phyloP scores from a whole-genome alignment of 2,113 vertebrate genomes.

The Illadopsis cleaveri region DNA sequence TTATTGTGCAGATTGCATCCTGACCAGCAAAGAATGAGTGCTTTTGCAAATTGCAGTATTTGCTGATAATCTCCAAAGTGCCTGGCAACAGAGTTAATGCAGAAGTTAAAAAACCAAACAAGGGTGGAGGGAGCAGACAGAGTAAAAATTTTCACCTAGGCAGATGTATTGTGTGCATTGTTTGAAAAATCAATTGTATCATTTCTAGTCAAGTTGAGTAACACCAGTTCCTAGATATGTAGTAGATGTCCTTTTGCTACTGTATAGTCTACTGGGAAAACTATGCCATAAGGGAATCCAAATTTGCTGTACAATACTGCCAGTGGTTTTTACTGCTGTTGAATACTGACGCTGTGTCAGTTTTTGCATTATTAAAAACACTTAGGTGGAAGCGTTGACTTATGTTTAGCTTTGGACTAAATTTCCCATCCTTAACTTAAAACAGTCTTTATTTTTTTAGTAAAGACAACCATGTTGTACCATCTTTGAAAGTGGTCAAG shows the following conservation, averaged over 20 bases:
- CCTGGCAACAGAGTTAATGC: not conserved
- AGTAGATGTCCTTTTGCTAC: not conserved
- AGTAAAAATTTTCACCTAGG: not conserved
- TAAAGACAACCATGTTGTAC: rapidly evolving
- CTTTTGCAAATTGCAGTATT: not conserved
- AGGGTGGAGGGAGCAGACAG: rapidly evolving
- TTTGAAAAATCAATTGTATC: rapidly evolving
- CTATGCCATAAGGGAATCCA: not conserved
- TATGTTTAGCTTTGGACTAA: not conserved
- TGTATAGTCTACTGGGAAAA: not conserved
- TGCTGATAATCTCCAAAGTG: not conserved
- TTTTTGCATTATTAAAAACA: not conserved
- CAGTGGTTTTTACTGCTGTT: not conserved
- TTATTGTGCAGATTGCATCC: not conserved
- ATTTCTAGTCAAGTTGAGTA: not conserved
- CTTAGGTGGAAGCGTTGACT: not conserved
- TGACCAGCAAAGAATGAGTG: not conserved
- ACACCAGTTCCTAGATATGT: not conserved
- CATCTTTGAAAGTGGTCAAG: not conserved
- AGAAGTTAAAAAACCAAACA: not conserved
- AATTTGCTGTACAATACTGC: not conserved
- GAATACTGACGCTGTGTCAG: not conserved
- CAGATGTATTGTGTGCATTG: no score
- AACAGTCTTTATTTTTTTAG: not conserved
- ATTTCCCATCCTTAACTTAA: not conserved